Evolutionary conservation across 2,888 invertebrate species (phyloP).

Genomic region (Eupithecia exiguata): DNA sequence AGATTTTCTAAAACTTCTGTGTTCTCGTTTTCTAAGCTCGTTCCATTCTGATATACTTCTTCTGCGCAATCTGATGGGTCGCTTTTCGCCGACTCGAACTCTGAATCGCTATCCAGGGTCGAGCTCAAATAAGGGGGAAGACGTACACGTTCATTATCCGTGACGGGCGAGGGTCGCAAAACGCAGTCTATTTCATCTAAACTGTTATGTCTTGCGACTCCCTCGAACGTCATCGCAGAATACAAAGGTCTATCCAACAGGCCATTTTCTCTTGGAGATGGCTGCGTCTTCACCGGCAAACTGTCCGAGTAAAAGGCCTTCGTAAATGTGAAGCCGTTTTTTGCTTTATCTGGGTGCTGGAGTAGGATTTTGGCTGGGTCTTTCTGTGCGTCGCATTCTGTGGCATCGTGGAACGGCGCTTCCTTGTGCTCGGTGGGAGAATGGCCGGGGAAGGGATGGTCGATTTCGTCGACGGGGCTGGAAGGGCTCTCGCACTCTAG

Average conservation of each 20-base stretch:
- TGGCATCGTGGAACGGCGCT: constrained; percentile 81
- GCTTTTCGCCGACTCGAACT: constrained; percentile 79
- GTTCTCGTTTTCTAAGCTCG: constrained; percentile 55
- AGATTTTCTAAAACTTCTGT: constrained; percentile 63
- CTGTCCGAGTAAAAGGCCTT: constrained; percentile 72
- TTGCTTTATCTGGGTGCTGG: constrained; percentile 78
- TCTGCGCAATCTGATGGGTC: constrained; percentile 71
- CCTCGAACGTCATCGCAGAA: constrained; percentile 79
- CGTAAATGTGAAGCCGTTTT: constrained; percentile 78
- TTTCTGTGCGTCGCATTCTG: constrained; percentile 68
- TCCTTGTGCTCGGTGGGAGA: constrained; percentile 82
- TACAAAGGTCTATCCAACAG: constrained; percentile 72
- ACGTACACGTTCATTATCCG: constrained; percentile 57
- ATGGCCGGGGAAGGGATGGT: constrained; percentile 81
- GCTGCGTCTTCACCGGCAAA: constrained; percentile 75
- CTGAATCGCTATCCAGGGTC: constrained; percentile 74
- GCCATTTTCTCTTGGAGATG: constrained; percentile 74
- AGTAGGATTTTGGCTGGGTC: constrained; percentile 64
- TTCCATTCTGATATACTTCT: constrained; percentile 60
- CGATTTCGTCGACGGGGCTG: constrained; percentile 86
- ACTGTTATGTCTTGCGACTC: constrained; percentile 74
- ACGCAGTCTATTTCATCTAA: constrained; percentile 71
- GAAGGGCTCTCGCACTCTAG: constrained; percentile 87
- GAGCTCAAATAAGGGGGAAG: constrained; percentile 55
- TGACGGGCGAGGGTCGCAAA: constrained; percentile 46